phyloP scores from a whole-genome alignment of 2,888 invertebrate genomes.

The Apodemia mormo region DNA sequence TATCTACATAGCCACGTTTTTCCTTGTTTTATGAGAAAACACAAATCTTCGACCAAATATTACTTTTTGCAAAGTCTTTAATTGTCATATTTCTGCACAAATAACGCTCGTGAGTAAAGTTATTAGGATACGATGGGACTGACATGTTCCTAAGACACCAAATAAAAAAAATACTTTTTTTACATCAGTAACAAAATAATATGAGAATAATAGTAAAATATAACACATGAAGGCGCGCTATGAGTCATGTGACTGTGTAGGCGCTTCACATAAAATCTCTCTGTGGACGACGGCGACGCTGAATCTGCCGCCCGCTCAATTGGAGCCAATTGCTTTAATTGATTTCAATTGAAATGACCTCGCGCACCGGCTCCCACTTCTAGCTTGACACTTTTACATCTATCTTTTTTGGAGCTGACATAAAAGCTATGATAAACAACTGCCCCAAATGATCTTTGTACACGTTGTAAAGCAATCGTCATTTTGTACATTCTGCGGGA shows the following conservation, averaged over 20 bases:
- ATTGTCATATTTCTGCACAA: too few species aligned
- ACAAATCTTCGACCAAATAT: too few species aligned
- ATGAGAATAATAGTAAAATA: not conserved
- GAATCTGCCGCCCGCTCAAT: slow-evolving; percentile 80
- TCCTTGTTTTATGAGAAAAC: too few species aligned
- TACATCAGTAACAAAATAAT: not conserved
- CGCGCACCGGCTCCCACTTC: slow-evolving; percentile 75
- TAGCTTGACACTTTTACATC: slow-evolving; percentile 79
- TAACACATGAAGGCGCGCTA: not conserved
- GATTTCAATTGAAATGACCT: slow-evolving; percentile 81
- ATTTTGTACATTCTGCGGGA: not conserved
- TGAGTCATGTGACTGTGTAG: slow-evolving; percentile 74
- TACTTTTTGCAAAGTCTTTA: too few species aligned
- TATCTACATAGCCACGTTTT: too few species aligned
- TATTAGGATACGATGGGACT: too few species aligned
- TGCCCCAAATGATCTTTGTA: not conserved
- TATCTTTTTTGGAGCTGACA: slow-evolving; percentile 80
- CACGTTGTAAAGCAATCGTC: not conserved
- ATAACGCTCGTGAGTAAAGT: too few species aligned
- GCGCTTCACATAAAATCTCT: slow-evolving; percentile 79
- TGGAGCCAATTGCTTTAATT: slow-evolving; percentile 79
- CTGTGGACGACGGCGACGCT: slow-evolving; percentile 70
- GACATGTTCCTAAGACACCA: too few species aligned
- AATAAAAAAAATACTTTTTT: too few species aligned
- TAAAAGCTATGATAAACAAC: slow-evolving; percentile 70